phyloP scores from a whole-genome alignment of 2,113 vertebrate species.

The Anser brachyrhynchus region DNA sequence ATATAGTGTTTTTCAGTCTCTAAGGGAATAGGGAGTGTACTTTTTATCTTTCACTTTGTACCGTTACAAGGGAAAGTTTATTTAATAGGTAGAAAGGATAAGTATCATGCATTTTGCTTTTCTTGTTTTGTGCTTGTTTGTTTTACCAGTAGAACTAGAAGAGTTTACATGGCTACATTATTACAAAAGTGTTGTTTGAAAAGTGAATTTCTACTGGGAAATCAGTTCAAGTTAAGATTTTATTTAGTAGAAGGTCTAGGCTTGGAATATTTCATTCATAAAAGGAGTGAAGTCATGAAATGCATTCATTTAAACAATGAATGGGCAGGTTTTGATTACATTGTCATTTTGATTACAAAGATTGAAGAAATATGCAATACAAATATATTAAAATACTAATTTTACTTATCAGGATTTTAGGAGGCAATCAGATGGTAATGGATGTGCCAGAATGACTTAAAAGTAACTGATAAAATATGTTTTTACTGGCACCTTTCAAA shows the following conservation, averaged over 20 bases:
- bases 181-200: background rate
- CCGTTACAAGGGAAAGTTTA: background rate
- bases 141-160: background rate
- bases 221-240: background rate
- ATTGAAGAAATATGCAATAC: background rate
- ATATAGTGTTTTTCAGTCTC: background rate
- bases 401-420: background rate
- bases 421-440: background rate
- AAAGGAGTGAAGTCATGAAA: background rate
- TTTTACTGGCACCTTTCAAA: background rate
- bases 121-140: background rate
- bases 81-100: background rate
- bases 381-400: background rate
- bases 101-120: background rate
- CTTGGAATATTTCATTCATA: background rate
- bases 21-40: background rate
- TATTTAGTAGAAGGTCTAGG: background rate
- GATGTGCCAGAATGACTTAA: background rate
- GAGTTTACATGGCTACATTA: background rate
- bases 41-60: background rate
- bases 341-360: background rate
- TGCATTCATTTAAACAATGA: background rate
- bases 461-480: background rate
- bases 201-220: background rate
- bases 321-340: background rate